Evolutionary conservation across 2,797 vertebrate species (phyloP).

Genomic region (Falco berigora): DNA sequence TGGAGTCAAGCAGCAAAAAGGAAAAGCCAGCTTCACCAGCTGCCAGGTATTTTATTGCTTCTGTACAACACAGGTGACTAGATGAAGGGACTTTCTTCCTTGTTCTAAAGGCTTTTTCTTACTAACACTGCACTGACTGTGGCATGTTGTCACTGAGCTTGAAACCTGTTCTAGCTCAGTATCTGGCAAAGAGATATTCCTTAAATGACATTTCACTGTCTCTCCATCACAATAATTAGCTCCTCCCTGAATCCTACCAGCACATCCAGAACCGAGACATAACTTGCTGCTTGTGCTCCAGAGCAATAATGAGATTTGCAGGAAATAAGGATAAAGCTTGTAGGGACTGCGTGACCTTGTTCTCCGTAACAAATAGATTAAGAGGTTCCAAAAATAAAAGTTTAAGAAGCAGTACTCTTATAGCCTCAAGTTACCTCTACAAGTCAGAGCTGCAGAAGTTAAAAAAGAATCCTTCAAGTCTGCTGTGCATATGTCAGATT

Average conservation of each 20-base stretch:
- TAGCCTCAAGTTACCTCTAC: background rate
- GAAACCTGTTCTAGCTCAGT: background rate
- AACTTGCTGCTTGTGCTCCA: background rate
- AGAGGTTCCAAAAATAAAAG: conserved; percentile 70
- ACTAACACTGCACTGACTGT: background rate
- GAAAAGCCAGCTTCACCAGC: background rate
- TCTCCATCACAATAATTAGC: background rate
- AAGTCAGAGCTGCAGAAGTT: background rate
- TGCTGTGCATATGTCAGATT: background rate
- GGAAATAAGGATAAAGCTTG: conserved; percentile 56
- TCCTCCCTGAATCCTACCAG: background rate
- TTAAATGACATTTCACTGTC: background rate
- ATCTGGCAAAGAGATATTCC: background rate
- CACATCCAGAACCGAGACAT: background rate
- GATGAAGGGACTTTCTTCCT: background rate
- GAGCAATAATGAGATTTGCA: conserved; percentile 47
- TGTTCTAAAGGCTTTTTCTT: background rate
- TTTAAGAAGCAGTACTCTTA: conserved; percentile 25
- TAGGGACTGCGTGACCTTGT: conserved; percentile 46
- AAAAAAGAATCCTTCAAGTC: background rate
- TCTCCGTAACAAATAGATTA: conserved; percentile 56
- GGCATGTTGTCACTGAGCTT: background rate
- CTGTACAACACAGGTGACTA: background rate
- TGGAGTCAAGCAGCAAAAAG: background rate
- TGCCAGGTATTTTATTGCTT: background rate